Base-by-base conservation (phyloP, 2,113 vertebrate species). In the Capricornis sumatraensis region DNA sequence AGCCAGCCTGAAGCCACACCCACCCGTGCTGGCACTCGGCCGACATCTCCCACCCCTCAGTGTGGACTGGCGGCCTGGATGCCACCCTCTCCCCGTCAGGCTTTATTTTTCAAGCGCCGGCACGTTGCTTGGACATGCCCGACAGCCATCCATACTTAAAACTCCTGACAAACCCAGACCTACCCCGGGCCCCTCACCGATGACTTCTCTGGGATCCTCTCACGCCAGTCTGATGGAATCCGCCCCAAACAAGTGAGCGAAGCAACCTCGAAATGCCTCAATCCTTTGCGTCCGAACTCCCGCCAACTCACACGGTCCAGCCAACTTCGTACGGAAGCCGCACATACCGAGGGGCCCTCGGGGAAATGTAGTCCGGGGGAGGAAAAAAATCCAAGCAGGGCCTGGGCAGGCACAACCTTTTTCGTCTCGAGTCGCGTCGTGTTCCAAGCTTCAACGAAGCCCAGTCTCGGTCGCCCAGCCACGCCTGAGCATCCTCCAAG, bases 21-120 rank as follows among this genome's bases (percentile, higher is more conserved):
- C 76, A 57, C 36, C 7, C 8, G 3, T 3, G 30, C 25, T 0
- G 8, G 12, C 3, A 8, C 33, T 3, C 4, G 7, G 27, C 85
- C 9, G 7, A 27, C 11, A 17, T 28, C 8, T 4, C 64, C 28
- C 28, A 8, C 21, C n/a, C 6, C 13, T 14, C 1, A 47, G 28
- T 23, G 11, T 40, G 27, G 33, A 27, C 84, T 0, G 15, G 47
- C 6, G 6, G 25, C n/a, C 36, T 23, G 6, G 13, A 57, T 27
- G 78, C 19, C 9, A 55, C 9, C 40, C 7, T 3, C 15, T 60
- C 16, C 19, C 40, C 1, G 14, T 7, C 4, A 3, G 30, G 43
- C 58, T 50, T 21, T 58, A 19, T 19, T 64, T 28, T 28, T 7
- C 60, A 23, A 47, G 23, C 2, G 6, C 2, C 2, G 40, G 30